These are phyloP conservation scores for Agrilus biguttatus DNA, from an alignment of 2,888 invertebrate species.

Conservation along the genomic window DNA sequence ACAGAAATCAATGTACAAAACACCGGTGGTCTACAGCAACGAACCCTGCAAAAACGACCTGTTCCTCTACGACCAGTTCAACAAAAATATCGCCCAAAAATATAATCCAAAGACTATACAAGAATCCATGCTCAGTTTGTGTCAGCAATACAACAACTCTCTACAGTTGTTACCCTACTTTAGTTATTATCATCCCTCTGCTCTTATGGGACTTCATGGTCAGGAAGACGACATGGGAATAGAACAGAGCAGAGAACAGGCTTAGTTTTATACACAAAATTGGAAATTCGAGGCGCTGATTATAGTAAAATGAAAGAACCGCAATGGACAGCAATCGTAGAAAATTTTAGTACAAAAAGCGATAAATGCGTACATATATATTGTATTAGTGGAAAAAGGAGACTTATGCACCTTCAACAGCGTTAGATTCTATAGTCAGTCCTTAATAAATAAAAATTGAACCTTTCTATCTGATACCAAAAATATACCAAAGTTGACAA, in stretches of 20 bases:
- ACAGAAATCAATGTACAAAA: slow-evolving; percentile 18
- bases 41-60: slow-evolving; percentile 23
- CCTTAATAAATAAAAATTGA: no score
- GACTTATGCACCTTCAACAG: no score
- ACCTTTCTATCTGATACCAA: no score
- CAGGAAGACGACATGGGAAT: slow-evolving; percentile 18
- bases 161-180: slow-evolving; percentile 31
- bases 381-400: no score
- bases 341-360: no score
- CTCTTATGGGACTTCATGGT: slow-evolving; percentile 17
- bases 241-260: slow-evolving; percentile 2
- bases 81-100: slow-evolving; percentile 20
- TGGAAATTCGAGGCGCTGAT: no score
- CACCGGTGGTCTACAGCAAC: slow-evolving; percentile 11
- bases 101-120: slow-evolving; percentile 26
- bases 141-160: slow-evolving; percentile 30
- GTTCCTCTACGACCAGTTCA: slow-evolving; percentile 27
- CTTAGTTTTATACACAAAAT: no score
- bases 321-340: no score
- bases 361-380: no score
- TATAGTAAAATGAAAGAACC: no score
- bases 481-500: no score
- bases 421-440: no score
- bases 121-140: slow-evolving; percentile 30
- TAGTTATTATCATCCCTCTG: slow-evolving; percentile 29